phyloP scores from a whole-genome alignment of 2,888 invertebrate species.

The Agrotis clavis region DNA sequence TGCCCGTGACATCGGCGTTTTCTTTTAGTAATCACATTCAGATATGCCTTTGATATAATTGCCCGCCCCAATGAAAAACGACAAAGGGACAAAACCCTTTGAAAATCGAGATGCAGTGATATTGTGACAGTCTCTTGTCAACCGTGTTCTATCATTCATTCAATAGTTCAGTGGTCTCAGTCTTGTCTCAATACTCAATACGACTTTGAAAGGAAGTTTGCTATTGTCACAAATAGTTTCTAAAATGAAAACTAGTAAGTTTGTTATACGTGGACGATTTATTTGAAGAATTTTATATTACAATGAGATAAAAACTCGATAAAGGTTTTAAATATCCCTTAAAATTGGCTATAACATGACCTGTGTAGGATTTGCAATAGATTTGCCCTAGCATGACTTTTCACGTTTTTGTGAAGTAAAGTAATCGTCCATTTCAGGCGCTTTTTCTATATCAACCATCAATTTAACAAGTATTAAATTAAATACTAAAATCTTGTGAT shows the following conservation, averaged over 20 bases:
- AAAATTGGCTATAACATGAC: neutral
- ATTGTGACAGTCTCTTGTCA: conserved; percentile 36
- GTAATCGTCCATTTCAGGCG: too few species aligned
- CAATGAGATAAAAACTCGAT: neutral
- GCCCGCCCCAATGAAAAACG: conserved; percentile 50
- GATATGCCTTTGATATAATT: conserved; percentile 60
- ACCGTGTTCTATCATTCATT: conserved; percentile 33
- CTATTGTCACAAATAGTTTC: conserved; percentile 14
- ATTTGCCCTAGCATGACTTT: too few species aligned
- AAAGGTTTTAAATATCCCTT: neutral
- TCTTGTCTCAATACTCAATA: conserved; percentile 26
- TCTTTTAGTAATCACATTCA: conserved; percentile 58
- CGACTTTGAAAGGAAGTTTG: conserved; percentile 18
- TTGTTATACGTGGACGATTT: neutral
- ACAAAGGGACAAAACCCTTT: conserved; percentile 57
- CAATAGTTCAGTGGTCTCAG: conserved; percentile 37
- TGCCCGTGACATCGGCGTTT: conserved; percentile 17
- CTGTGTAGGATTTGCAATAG: too few species aligned
- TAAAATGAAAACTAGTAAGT: neutral
- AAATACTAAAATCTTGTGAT: too few species aligned
- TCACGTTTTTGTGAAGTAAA: too few species aligned
- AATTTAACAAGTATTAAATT: too few species aligned
- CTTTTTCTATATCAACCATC: too few species aligned
- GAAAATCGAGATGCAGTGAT: conserved; percentile 55
- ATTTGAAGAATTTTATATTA: neutral